Conservation (phyloP, 35 echinoderm and acorn worm species). For the Apostichopus californicus region DNA sequence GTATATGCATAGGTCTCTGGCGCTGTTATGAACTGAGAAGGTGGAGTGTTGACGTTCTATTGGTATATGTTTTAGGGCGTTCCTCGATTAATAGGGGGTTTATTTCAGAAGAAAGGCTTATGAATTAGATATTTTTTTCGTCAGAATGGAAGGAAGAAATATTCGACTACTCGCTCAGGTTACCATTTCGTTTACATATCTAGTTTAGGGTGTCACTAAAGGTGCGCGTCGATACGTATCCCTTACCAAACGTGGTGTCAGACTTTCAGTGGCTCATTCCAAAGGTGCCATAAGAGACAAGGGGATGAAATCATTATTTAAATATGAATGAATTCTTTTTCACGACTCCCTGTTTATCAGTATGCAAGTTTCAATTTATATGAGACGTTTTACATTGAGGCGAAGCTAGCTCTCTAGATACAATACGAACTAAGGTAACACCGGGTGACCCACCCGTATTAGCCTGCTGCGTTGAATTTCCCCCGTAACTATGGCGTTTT, state of each 20-base stretch:
- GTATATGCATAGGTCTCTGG: constrained; percentile 20
- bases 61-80: not conserved
- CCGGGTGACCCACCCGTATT: constrained; percentile 14
- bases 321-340: not conserved
- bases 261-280: not conserved
- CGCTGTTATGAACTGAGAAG: not conserved
- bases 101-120: constrained; percentile 9
- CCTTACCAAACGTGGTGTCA: not conserved
- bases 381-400: not conserved
- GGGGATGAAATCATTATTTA: not conserved
- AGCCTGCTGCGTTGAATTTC: constrained; percentile 16
- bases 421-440: not conserved
- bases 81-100: not conserved
- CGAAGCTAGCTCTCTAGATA: not conserved
- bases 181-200: too few species aligned
- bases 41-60: constrained; percentile 3
- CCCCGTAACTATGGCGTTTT: not conserved
- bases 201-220: too few species aligned
- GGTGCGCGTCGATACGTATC: too few species aligned
- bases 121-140: not conserved
- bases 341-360: too few species aligned
- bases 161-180: not conserved
- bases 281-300: not conserved
- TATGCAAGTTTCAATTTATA: not conserved
- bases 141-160: not conserved